Base-by-base conservation (phyloP, 2,113 vertebrate species). In the Galeopterus variegatus region DNA sequence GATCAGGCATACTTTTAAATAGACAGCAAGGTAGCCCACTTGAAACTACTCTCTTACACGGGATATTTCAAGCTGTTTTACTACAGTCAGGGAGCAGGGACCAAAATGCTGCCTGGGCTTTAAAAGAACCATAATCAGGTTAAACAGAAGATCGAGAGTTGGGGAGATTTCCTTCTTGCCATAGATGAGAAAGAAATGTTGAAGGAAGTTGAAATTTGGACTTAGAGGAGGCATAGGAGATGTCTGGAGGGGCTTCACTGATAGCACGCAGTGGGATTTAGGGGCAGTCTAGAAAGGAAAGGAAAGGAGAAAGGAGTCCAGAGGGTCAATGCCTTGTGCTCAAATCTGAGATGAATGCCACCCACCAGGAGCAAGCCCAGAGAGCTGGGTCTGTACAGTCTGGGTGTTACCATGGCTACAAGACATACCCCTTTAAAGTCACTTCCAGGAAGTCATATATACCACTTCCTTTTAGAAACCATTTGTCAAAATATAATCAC, bases 1-100 rank as follows among this genome's bases (percentile, higher is more conserved):
- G 94, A 97, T 98, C 96, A 95, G 98, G 97, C 92, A 94, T 52
- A 84, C 95, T 98, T 97, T 98, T 97, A 97, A 98, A 93, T 76
- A 95, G 98, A 98, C 52, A 88, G 56, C 62, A 97, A n/a, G 52
- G 72, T 50, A 77, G 73, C 72, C 77, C 88, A 93, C 82, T 97
- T 89, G 70, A 97, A 97, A 98, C 88, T 97, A 62, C 80, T 96
- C 76, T 98, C 84, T 95, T 94, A 64, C 36, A 92, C 45, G 92
- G 85, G 88, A 95, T 67, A 83, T 70, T 93, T 95, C 94, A 97
- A 64, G 75, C 95, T 97, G 62, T 90, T 96, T 97, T 93, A 86
- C 90, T 84, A 52, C 65, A 77, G 80, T 56, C 52, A 95, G 64
- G 41, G 67, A 84, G 91, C 64, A 96, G 88, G 93, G 97, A 96